phyloP scores from a whole-genome alignment of 1,140 invertebrate genomes.

The Drosophila ogumai region DNA sequence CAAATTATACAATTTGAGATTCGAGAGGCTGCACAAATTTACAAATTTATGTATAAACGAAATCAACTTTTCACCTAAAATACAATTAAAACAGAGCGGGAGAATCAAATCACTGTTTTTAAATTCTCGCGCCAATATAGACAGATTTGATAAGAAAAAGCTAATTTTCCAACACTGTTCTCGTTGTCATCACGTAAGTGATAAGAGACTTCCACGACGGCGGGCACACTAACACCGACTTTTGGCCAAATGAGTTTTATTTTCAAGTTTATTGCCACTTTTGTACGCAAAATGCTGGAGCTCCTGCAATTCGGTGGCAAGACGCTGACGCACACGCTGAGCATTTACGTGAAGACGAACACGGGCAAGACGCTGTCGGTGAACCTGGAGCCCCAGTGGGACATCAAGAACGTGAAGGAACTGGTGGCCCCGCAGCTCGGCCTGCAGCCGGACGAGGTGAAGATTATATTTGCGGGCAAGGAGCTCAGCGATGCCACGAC shows the following conservation, averaged over 20 bases:
- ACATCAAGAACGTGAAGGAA: conserved; percentile 91
- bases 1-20: too few species aligned
- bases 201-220: not conserved
- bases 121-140: not conserved
- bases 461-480: conserved; percentile 94
- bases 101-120: not conserved
- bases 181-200: not conserved
- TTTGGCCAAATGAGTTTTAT: conserved; percentile 87
- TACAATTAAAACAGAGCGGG: too few species aligned
- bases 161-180: not conserved
- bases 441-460: conserved; percentile 89
- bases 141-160: not conserved
- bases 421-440: conserved; percentile 89
- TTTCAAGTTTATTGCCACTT: conserved; percentile 86
- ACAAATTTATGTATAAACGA: too few species aligned
- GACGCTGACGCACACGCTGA: conserved; percentile 87
- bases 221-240: not conserved
- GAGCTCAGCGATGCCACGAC: conserved; percentile 90
- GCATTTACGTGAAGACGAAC: conserved; percentile 90
- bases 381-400: conserved; percentile 91
- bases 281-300: conserved; percentile 88
- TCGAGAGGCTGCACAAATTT: too few species aligned
- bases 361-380: conserved; percentile 89
- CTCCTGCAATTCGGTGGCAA: conserved; percentile 88
- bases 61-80: too few species aligned